phyloP scores from a whole-genome alignment of 2,888 invertebrate genomes.

The Erpobdella octoculata region DNA sequence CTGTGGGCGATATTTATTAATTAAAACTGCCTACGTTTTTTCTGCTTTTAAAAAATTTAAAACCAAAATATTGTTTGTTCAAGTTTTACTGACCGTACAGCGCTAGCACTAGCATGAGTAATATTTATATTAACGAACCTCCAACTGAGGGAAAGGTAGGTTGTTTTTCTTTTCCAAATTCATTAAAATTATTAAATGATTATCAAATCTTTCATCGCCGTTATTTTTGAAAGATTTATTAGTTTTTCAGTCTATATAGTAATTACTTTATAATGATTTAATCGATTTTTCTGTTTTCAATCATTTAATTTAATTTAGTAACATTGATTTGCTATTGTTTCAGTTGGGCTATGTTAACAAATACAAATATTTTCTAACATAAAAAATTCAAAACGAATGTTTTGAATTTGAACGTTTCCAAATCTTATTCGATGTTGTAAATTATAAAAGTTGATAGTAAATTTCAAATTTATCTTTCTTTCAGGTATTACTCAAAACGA shows the following conservation, averaged over 20 bases:
- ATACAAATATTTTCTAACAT: too few relatives aligned
- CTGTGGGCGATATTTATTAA: too few relatives aligned
- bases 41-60: too few relatives aligned
- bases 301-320: neutral
- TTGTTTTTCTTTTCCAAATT: too few relatives aligned
- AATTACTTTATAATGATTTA: neutral
- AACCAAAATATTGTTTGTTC: too few relatives aligned
- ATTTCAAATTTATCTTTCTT: conserved; percentile 30
- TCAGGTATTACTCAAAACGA: conserved; percentile 80
- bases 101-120: conserved; percentile 68
- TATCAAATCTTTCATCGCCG: too few relatives aligned
- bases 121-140: conserved; percentile 93
- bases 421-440: neutral
- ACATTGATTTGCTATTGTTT: neutral
- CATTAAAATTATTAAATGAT: too few relatives aligned
- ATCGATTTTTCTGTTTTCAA: neutral
- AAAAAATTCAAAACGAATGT: too few relatives aligned
- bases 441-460: neutral
- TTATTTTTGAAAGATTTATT: too few relatives aligned
- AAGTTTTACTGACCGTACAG: too few relatives aligned
- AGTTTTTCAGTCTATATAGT: neutral
- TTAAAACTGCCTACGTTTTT: too few relatives aligned
- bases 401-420: neutral
- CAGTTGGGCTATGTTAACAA: neutral
- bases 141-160: conserved; percentile 85